Percentiles rank a stretch among this genome's conserved stretches.
Conservation (phyloP, 2,797 vertebrate genomes). For the Echiichthys vipera region DNA sequence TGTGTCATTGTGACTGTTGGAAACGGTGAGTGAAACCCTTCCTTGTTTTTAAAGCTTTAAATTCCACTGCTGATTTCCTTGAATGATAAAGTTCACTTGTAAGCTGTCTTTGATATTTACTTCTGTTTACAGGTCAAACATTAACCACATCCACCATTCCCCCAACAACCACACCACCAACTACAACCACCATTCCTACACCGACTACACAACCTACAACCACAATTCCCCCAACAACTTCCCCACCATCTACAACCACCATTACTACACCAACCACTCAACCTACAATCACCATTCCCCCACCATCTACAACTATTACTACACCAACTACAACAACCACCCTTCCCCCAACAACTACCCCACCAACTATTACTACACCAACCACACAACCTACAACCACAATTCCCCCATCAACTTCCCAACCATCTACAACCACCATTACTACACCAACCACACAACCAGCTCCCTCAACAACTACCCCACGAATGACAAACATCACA, state of each 20-base stretch:
- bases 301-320: neutral
- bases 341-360: too few relatives aligned
- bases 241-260: neutral
- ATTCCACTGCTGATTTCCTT: neutral
- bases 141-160: neutral
- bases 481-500: too few relatives aligned
- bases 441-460: neutral
- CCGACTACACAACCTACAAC: too few relatives aligned
- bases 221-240: neutral
- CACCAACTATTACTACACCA: too few relatives aligned
- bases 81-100: neutral
- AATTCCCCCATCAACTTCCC: neutral
- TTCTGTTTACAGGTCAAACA: neutral
- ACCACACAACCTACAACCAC: too few relatives aligned
- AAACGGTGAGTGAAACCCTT: neutral
- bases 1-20: slow-evolving; percentile 36
- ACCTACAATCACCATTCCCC: too few relatives aligned
- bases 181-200: too few relatives aligned
- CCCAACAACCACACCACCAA: too few relatives aligned
- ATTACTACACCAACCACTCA: neutral
- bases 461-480: too few relatives aligned
- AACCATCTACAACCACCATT: neutral
- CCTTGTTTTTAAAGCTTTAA: neutral
- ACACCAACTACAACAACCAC: neutral
- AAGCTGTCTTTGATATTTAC: neutral